Evolutionary conservation across 2,888 invertebrate genomes (phyloP).

Genomic region (Limnephilus marmoratus): DNA sequence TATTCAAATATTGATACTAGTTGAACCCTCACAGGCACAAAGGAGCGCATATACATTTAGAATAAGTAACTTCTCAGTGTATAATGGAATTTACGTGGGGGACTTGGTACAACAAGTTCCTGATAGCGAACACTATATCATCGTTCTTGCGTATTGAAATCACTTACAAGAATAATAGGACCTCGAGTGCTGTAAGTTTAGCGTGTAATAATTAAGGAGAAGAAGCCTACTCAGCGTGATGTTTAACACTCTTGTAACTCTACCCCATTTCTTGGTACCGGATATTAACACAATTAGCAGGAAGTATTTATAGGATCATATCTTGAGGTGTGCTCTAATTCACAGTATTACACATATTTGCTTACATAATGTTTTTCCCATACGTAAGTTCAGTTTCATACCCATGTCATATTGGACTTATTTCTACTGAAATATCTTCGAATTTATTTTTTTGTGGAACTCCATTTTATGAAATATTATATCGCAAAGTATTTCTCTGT

Average conservation of each 20-base stretch:
- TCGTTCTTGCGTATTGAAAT: conserved; percentile 2
- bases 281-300: not conserved
- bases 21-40: not conserved
- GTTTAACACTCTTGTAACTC: not conserved
- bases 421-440: too few relatives aligned
- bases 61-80: not conserved
- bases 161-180: not conserved
- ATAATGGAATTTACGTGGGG: not conserved
- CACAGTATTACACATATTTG: not conserved
- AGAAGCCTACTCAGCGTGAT: not conserved
- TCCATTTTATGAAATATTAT: too few relatives aligned
- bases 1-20: not conserved
- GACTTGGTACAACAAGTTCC: not conserved
- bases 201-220: not conserved
- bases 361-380: too few relatives aligned
- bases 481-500: too few relatives aligned
- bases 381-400: too few relatives aligned
- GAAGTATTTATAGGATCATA: not conserved
- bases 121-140: not conserved
- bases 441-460: too few relatives aligned
- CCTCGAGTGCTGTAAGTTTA: not conserved
- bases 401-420: too few relatives aligned
- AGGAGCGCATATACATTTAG: not conserved
- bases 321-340: not conserved
- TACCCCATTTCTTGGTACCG: not conserved